Percentiles rank a stretch among this genome's conserved stretches.
Evolutionary conservation across 2,888 invertebrate genomes (phyloP).

Genomic region (Eueremaeus valkanovi): DNA sequence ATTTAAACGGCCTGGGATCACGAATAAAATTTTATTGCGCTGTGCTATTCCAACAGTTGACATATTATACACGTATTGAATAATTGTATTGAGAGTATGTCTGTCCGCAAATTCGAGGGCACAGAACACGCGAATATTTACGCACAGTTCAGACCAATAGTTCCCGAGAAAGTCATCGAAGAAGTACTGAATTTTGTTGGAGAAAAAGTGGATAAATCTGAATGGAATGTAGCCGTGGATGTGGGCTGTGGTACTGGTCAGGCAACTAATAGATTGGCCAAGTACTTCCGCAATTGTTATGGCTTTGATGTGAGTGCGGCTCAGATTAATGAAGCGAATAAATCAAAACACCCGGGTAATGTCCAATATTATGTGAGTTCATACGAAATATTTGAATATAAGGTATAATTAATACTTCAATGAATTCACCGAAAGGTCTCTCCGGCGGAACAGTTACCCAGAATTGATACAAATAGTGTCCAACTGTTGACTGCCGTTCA

Average conservation of each 20-base stretch:
- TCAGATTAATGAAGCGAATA: constrained; percentile 53
- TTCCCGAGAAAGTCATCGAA: constrained; percentile 33
- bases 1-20: no score
- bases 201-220: constrained; percentile 38
- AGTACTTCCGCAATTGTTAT: constrained; percentile 53
- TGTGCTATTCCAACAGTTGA: no score
- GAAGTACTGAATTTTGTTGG: constrained; percentile 37
- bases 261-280: constrained; percentile 53
- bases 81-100: no score
- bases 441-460: constrained; percentile 52
- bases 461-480: constrained; percentile 48
- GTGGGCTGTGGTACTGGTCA: constrained; percentile 58
- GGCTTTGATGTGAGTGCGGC: constrained; percentile 55
- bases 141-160: constrained; percentile 35
- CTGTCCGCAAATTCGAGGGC: constrained; percentile 38
- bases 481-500: constrained; percentile 54
- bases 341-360: constrained; percentile 49
- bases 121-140: constrained; percentile 42
- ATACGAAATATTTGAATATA: neutral
- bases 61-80: no score
- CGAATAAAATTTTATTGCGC: no score
- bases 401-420: neutral
- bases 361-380: constrained; percentile 42
- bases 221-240: constrained; percentile 53
- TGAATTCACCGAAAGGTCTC: constrained; percentile 49